Evolutionary conservation across 2,888 invertebrate species (phyloP), one percentile per base, ranked within the genome.

Genomic region (Hybos culiciformis): DNA sequence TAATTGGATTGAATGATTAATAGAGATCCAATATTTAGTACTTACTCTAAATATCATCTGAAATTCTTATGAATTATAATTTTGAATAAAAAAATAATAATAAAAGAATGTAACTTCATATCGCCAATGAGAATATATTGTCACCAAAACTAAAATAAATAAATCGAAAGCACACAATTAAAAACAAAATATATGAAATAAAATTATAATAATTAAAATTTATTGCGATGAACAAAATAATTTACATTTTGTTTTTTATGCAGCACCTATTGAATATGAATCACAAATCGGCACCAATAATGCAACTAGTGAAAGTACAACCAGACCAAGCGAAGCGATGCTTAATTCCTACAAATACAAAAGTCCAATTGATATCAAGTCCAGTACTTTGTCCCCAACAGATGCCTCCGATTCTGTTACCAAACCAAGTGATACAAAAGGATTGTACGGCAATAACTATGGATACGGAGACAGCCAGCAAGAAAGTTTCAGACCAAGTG

Each of bases 391-490:
- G n/a, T 36, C 40, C 37, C 41, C 44, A 24, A 36, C 36, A 21
- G 20, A 20, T 44, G 49, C 50, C 48, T 50, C 47, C 43, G 47
- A 47, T 46, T 44, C 51, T 51, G 50, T 32, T 45, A 52, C 31
- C 37, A 48, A 52, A 15, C 50, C 49, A 45, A 18, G 42, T 44
- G 21, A 44, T 31, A 42, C 41, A 37, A 47, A 39, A 37, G 39
- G 32, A 32, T 26, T 44, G 37, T 39, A 34, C 41, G 36, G 37
- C 44, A 9, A 17, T 41, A 19, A 39, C 37, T 57, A 58, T 46
- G 59, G 59, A 51, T 62, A 65, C 49, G 62, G 63, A 51, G 65
- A 65, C 54, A 65, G 64, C 54, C 58, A 60, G 60, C 65, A 64
- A 48, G 63, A 65, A 54, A 61, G 60, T 52, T 53, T 60, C 54